Percentiles rank a stretch among this genome's conserved stretches.
These are phyloP conservation scores for Colossoma macropomum DNA, from an alignment of 2,113 vertebrate species.

Conservation along the genomic window DNA sequence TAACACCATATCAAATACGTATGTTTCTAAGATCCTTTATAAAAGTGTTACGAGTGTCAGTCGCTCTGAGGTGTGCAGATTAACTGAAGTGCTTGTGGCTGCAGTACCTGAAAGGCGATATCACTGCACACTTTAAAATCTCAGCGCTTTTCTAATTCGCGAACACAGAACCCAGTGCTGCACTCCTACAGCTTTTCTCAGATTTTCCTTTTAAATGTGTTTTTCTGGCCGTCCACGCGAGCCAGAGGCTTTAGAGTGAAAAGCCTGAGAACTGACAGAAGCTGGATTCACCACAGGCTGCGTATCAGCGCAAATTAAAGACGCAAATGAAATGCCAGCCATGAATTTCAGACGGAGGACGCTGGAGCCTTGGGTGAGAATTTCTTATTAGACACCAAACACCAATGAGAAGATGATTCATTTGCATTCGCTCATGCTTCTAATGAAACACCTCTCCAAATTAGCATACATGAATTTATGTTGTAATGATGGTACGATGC, in stretches of 20 bases:
- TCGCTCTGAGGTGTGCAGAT: too few relatives aligned
- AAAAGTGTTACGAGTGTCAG: too few relatives aligned
- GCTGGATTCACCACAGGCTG: background rate
- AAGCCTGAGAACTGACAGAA: background rate
- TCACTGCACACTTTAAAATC: too few relatives aligned
- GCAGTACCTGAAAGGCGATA: too few relatives aligned
- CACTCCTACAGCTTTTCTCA: background rate
- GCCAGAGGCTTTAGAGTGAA: background rate
- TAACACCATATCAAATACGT: too few relatives aligned
- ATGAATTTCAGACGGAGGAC: background rate
- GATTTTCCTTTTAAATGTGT: background rate
- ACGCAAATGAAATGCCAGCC: conserved; percentile 31
- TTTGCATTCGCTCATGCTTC: background rate
- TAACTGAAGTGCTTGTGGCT: too few relatives aligned
- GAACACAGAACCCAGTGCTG: background rate
- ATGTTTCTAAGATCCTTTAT: too few relatives aligned
- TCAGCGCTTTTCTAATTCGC: too few relatives aligned
- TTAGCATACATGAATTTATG: background rate
- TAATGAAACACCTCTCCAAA: conserved; percentile 7
- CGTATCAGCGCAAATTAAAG: conserved; percentile 7
- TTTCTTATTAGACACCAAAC: background rate
- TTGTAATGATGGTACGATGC: background rate
- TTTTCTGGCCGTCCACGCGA: background rate
- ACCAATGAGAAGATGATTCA: background rate
- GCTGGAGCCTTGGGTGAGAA: background rate